Evolutionary conservation across 30 jellyfish, hydroid and myxozoan genomes (phyloP).

Genomic region (Aurelia coerulea): DNA sequence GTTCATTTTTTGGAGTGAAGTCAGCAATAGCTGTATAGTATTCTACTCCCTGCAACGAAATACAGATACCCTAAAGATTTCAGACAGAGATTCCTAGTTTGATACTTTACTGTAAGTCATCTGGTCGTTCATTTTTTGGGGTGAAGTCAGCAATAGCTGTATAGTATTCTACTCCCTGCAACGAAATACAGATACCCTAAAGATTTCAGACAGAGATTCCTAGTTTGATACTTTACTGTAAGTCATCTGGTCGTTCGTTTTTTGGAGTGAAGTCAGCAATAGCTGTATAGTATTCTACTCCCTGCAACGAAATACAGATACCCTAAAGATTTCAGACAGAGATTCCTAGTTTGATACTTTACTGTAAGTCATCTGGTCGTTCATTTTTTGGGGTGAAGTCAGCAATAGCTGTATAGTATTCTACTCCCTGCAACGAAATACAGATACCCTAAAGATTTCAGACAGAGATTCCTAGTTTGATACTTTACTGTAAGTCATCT

Average conservation of each 20-base stretch:
- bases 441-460: too few species aligned
- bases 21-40: constrained; percentile 78
- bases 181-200: background rate
- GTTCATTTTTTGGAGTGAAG: constrained; percentile 62
- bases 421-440: constrained; percentile 47
- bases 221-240: too few species aligned
- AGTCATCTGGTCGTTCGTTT: constrained; percentile 54
- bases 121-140: constrained; percentile 64
- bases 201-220: too few species aligned
- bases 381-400: constrained; percentile 74
- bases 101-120: constrained; percentile 57
- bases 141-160: constrained; percentile 79
- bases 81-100: too few species aligned
- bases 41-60: constrained; percentile 58
- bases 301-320: constrained; percentile 21
- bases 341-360: too few species aligned
- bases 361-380: constrained; percentile 58
- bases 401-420: constrained; percentile 73
- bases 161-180: constrained; percentile 72
- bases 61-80: too few species aligned
- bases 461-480: too few species aligned
- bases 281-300: constrained; percentile 69
- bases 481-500: constrained; percentile 64
- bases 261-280: constrained; percentile 80
- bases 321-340: too few species aligned